A percentile compares a stretch with the other conserved stretches of the same genome.
These are phyloP conservation scores for Callimorpha dominula DNA, from an alignment of 2,888 invertebrate species.

Conservation along the genomic window DNA sequence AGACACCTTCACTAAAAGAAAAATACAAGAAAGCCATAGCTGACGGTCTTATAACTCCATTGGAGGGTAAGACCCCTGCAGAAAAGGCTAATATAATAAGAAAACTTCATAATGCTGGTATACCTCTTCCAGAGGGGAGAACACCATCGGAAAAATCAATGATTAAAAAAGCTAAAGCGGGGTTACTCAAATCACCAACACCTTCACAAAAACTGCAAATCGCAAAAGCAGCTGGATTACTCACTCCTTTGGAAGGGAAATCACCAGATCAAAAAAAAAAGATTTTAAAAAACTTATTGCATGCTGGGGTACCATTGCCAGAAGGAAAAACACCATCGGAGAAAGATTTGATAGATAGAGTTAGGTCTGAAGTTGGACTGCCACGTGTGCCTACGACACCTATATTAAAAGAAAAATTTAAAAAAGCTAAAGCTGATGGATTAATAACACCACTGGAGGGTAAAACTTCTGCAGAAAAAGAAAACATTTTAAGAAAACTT, in stretches of 20 bases:
- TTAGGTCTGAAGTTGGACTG: background rate
- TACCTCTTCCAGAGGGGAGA: constrained; percentile 1
- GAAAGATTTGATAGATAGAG: background rate
- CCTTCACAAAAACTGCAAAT: too few relatives aligned
- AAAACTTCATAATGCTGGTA: background rate
- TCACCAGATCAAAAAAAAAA: too few relatives aligned
- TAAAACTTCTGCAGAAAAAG: background rate
- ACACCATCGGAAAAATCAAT: constrained; percentile 1
- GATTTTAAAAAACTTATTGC: too few relatives aligned
- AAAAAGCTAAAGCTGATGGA: background rate
- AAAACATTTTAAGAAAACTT: background rate
- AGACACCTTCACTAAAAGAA: constrained; percentile 5
- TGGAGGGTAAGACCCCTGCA: constrained; percentile 3
- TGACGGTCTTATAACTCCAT: background rate
- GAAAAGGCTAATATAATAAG: constrained; percentile 1
- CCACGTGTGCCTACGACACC: constrained; percentile 2
- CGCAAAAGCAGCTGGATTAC: too few relatives aligned
- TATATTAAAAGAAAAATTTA: background rate
- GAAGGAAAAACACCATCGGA: constrained; percentile 9
- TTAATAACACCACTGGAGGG: background rate
- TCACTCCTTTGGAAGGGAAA: too few relatives aligned
- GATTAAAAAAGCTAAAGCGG: constrained; percentile 1
- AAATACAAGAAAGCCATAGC: constrained; percentile 1
- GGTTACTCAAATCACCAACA: background rate
- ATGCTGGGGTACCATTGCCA: constrained; percentile 20